Percentiles rank a stretch among this genome's conserved stretches.
Conservation (phyloP, 2,888 invertebrate species). For the Synergus gifuensis region DNA sequence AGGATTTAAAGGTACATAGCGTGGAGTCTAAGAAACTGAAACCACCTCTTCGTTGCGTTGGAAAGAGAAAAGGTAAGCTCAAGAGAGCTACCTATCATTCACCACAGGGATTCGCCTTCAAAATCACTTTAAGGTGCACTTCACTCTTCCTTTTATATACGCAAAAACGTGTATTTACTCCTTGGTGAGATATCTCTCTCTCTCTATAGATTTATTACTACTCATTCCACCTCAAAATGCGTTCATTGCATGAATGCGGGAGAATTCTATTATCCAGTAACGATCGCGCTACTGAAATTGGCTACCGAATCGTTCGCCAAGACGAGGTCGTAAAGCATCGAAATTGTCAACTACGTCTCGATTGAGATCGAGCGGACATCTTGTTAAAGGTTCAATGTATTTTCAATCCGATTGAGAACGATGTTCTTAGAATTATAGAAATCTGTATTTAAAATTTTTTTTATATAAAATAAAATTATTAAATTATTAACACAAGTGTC, state of each 20-base stretch:
- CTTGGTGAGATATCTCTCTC: background rate
- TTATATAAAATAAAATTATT: background rate
- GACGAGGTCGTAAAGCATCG: constrained; percentile 38
- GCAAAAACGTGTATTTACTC: constrained; percentile 2
- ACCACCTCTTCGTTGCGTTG: constrained; percentile 38
- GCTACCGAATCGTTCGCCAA: constrained; percentile 34
- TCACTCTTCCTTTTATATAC: constrained; percentile 19
- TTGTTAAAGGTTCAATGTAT: constrained; percentile 16
- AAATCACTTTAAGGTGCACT: constrained; percentile 50
- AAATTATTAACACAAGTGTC: too few relatives aligned
- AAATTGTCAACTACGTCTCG: constrained; percentile 31
- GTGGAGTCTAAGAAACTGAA: constrained; percentile 41
- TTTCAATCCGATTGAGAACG: constrained; percentile 8
- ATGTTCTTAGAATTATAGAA: background rate
- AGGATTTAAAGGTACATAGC: constrained; percentile 49
- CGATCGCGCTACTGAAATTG: constrained; percentile 35
- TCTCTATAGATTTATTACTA: constrained; percentile 12
- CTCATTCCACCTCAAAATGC: constrained; percentile 28
- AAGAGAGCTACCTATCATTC: constrained; percentile 46
- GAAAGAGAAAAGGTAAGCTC: constrained; percentile 33
- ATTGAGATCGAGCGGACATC: constrained; percentile 37
- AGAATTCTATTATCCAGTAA: constrained; percentile 28
- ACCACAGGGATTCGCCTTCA: constrained; percentile 44
- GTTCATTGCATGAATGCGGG: constrained; percentile 22
- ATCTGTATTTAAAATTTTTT: background rate